Conservation (phyloP, 2,888 invertebrate genomes). For the Hypomecis punctinalis region DNA sequence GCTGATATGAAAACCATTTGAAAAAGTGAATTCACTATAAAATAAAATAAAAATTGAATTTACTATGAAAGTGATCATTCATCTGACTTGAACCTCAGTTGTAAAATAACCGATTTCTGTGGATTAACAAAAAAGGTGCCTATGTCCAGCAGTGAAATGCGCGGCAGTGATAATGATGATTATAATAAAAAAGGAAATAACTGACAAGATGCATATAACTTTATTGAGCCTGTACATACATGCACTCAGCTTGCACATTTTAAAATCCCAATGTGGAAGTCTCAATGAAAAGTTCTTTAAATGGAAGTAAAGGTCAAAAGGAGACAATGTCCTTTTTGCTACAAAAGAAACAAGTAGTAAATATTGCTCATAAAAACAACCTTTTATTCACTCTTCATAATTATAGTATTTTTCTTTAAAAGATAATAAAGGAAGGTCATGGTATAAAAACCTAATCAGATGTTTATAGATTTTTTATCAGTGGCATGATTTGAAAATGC, state of each 20-base stretch:
- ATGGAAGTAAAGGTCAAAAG: conserved; percentile 11
- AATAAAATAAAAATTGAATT: too few species aligned
- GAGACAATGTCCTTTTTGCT: conserved; percentile 7
- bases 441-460: neutral
- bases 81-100: too few species aligned
- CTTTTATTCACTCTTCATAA: neutral
- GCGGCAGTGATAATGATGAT: too few species aligned
- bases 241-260: neutral
- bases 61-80: too few species aligned
- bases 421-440: conserved; percentile 3
- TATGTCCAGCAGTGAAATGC: too few species aligned
- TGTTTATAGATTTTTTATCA: neutral
- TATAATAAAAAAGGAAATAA: too few species aligned
- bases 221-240: neutral
- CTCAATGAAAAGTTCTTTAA: conserved; percentile 1
- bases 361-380: conserved; percentile 2
- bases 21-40: too few species aligned
- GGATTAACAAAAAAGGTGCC: too few species aligned
- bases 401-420: neutral
- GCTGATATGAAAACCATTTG: too few species aligned
- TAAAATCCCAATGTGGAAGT: neutral
- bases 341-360: conserved; percentile 8
- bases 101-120: too few species aligned
- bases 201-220: too few species aligned
- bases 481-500: neutral